Percentiles rank a stretch among this genome's conserved stretches.
Evolutionary conservation across 2,888 invertebrate genomes (phyloP).

Genomic region (Xanthorhoe spadicearia): DNA sequence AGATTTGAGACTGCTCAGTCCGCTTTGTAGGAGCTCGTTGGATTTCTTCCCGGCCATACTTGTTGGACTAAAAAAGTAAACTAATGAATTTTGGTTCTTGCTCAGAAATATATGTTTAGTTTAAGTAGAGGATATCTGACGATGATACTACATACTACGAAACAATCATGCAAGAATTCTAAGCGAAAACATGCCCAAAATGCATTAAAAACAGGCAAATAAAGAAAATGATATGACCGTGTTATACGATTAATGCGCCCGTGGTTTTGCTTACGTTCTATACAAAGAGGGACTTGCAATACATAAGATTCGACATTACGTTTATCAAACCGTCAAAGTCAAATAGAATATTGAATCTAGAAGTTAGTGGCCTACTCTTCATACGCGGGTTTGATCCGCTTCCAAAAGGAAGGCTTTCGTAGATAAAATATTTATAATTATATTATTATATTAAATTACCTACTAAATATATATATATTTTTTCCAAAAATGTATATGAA

Average conservation of each 20-base stretch:
- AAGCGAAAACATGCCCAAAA: slow-evolving; percentile 19
- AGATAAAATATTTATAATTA: too few relatives aligned
- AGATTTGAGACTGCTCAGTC: slow-evolving; percentile 93
- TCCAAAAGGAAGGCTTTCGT: too few relatives aligned
- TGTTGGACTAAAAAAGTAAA: slow-evolving; percentile 86
- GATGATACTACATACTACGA: neutral
- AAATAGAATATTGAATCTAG: too few relatives aligned
- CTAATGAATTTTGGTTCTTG: neutral
- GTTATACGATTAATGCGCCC: too few relatives aligned
- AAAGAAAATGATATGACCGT: neutral
- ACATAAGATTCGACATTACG: too few relatives aligned
- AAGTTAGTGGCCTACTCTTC: too few relatives aligned
- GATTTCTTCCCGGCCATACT: slow-evolving; percentile 94
- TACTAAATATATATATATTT: too few relatives aligned
- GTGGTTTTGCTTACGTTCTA: neutral
- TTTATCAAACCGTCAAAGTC: too few relatives aligned
- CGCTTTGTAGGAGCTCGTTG: slow-evolving; percentile 93
- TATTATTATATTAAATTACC: too few relatives aligned
- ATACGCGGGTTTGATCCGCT: too few relatives aligned
- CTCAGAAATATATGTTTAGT: too few relatives aligned
- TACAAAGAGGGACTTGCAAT: neutral
- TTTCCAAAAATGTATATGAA: slow-evolving; percentile 16
- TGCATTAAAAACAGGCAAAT: slow-evolving; percentile 11
- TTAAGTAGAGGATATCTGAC: neutral
- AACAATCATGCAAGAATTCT: slow-evolving; percentile 15